phyloP scores from a whole-genome alignment of 1,140 invertebrate species.

The Drosophila sucinea region DNA sequence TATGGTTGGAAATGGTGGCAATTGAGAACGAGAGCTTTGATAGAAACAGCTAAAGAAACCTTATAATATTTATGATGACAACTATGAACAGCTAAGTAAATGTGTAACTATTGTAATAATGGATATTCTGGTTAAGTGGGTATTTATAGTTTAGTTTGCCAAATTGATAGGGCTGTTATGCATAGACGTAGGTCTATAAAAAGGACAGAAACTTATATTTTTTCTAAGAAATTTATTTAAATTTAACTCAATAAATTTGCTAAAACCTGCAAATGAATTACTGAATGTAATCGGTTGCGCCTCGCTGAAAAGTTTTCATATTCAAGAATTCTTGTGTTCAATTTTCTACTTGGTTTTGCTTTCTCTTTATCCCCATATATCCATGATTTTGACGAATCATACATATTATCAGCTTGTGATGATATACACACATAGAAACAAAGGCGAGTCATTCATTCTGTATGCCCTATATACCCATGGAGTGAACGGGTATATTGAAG shows the following conservation, averaged over 20 bases:
- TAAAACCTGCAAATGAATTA: too few relatives aligned
- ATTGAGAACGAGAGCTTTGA: neutral
- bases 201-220: too few relatives aligned
- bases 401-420: neutral
- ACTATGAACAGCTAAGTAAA: too few relatives aligned
- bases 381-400: constrained; percentile 1
- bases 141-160: too few relatives aligned
- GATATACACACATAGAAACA: neutral
- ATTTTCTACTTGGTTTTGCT: neutral
- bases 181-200: too few relatives aligned
- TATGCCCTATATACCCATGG: neutral
- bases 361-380: neutral
- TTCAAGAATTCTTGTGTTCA: neutral
- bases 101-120: too few relatives aligned
- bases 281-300: too few relatives aligned
- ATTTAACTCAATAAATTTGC: too few relatives aligned
- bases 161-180: too few relatives aligned
- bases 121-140: too few relatives aligned
- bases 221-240: too few relatives aligned
- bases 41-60: neutral
- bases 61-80: neutral
- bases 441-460: neutral
- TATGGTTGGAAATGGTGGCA: neutral
- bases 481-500: neutral
- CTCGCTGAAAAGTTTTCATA: neutral